These are phyloP conservation scores for Trachelus stipa DNA, from an alignment of 2,888 invertebrate species.

Conservation along the genomic window DNA sequence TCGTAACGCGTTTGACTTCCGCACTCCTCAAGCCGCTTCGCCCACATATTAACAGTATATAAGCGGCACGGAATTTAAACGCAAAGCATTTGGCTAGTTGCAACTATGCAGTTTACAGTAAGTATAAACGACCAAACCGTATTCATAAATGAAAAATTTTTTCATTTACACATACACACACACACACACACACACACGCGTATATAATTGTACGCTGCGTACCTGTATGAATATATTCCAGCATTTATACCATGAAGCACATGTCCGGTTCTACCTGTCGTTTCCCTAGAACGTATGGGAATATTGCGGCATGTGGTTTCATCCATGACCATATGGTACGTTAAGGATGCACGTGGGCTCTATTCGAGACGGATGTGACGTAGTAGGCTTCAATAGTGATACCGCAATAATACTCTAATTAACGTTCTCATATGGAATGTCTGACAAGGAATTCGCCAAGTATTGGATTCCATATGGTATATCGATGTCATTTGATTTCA, in stretches of 20 bases:
- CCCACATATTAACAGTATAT: not conserved
- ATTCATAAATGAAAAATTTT: not conserved
- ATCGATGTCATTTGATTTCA: not conserved
- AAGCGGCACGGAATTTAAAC: not conserved
- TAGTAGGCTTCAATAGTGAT: not conserved
- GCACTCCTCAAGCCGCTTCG: not conserved
- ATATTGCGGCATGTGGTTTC: conserved; percentile 49
- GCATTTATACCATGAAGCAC: conserved; percentile 23
- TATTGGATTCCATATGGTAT: not conserved
- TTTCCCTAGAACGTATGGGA: conserved; percentile 42
- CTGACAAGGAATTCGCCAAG: not conserved
- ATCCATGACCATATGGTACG: conserved; percentile 45
- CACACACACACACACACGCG: too few relatives aligned
- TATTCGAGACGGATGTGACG: conserved; percentile 16
- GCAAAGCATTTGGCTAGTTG: not conserved
- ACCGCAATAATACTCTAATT: not conserved
- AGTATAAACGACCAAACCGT: not conserved
- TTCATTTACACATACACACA: too few relatives aligned
- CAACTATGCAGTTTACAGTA: not conserved
- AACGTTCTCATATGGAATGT: not conserved
- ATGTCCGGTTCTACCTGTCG: conserved; percentile 34
- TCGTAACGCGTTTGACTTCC: not conserved
- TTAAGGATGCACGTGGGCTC: conserved; percentile 19
- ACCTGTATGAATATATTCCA: not conserved
- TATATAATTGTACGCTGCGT: not conserved